Evolutionary conservation across 2,113 vertebrate genomes (phyloP).

Genomic region (Prionailurus bengalensis): DNA sequence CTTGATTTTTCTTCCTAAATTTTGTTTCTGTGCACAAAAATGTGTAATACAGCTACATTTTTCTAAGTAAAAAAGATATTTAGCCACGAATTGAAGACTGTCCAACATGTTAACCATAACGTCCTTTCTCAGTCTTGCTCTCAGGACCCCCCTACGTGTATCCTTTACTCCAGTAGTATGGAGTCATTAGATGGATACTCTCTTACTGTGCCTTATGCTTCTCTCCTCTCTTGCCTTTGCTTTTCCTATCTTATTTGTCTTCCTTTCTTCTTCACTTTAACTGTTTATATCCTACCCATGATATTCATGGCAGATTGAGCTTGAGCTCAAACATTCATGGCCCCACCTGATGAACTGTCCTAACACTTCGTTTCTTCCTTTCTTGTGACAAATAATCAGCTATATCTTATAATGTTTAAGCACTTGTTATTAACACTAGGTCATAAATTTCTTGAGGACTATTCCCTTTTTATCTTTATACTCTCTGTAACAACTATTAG

Average conservation of each 20-base stretch:
- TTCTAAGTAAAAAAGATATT: background rate
- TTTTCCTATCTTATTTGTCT: background rate
- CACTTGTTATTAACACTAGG: background rate
- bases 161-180: background rate
- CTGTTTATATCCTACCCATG: background rate
- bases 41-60: background rate
- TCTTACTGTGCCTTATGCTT: background rate
- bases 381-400: background rate
- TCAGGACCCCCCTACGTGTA: background rate
- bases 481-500: background rate
- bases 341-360: background rate
- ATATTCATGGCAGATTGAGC: background rate
- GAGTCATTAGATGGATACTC: background rate
- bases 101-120: background rate
- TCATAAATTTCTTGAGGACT: background rate
- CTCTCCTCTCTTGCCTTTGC: background rate
- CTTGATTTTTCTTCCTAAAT: slow-evolving; percentile 42
- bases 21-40: background rate
- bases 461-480: background rate
- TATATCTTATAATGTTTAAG: slow-evolving; percentile 38
- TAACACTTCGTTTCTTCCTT: background rate
- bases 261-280: background rate
- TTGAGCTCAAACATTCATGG: slow-evolving; percentile 15
- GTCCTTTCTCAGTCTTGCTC: background rate
- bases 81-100: background rate